A percentile compares a stretch with the other conserved stretches of the same genome.
Evolutionary conservation across 2,797 vertebrate genomes (phyloP).

Genomic region (Aldrovandia affinis): DNA sequence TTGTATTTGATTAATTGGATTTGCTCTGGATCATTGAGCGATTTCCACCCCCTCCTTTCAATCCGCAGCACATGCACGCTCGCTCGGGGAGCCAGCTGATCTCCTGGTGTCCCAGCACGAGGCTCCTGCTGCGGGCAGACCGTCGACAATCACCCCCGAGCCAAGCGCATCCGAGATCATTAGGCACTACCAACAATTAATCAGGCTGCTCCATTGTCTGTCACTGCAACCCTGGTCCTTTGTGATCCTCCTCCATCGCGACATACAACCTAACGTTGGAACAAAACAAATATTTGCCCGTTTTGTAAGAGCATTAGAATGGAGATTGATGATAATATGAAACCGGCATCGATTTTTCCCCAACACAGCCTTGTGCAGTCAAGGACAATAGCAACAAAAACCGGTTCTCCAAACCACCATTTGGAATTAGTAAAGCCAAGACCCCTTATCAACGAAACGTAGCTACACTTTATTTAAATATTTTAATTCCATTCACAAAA

Average conservation of each 20-base stretch:
- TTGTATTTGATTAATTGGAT: conserved; percentile 13
- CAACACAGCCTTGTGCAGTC: neutral
- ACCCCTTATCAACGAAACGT: neutral
- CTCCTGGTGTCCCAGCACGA: conserved; percentile 11
- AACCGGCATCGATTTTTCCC: neutral
- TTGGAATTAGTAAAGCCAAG: neutral
- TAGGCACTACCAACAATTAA: conserved; percentile 13
- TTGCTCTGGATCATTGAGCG: neutral
- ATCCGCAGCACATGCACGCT: conserved; percentile 4
- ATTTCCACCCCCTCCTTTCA: neutral
- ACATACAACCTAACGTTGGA: neutral
- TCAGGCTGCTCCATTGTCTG: conserved; percentile 17
- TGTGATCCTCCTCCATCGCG: neutral
- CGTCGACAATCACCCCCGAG: neutral
- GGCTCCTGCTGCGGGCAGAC: neutral
- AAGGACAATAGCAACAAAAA: conserved; percentile 4
- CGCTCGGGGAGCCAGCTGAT: neutral
- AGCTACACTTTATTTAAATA: neutral
- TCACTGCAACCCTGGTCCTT: conserved; percentile 13
- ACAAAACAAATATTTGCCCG: neutral
- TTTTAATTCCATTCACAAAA: neutral
- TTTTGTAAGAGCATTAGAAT: neutral
- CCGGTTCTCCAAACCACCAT: neutral
- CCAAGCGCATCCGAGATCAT: neutral
- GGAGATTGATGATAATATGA: neutral